Conservation (phyloP, 2,888 invertebrate genomes). For the Minunthozetes semirufus region DNA sequence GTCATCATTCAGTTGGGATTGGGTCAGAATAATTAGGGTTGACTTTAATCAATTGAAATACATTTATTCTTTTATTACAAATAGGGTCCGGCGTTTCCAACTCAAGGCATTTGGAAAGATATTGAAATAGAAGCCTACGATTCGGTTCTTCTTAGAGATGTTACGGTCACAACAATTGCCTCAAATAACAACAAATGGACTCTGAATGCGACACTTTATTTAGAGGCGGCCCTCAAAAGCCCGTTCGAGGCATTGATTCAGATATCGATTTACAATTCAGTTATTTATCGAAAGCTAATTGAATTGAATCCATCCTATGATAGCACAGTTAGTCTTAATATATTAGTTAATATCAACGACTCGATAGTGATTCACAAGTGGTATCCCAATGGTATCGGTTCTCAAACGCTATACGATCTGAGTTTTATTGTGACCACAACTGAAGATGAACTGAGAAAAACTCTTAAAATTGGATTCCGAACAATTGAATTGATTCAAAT, state of each 20-base stretch:
- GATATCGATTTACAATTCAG: not conserved
- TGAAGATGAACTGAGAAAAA: conserved; percentile 48
- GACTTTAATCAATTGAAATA: too few species aligned
- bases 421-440: not conserved
- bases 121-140: conserved; percentile 61
- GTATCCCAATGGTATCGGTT: conserved; percentile 34
- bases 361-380: conserved; percentile 24
- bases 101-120: conserved; percentile 79
- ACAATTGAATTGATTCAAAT: conserved; percentile 72
- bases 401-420: conserved; percentile 24
- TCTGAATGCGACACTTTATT: conserved; percentile 24
- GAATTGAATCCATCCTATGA: too few species aligned
- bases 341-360: not conserved
- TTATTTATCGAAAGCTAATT: not conserved
- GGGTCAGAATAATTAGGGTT: too few species aligned
- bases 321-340: too few species aligned
- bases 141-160: conserved; percentile 58
- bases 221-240: not conserved
- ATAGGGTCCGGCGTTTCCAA: conserved; percentile 79
- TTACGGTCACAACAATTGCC: conserved; percentile 47
- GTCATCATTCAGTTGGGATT: conserved; percentile 91
- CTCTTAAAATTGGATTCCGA: conserved; percentile 70
- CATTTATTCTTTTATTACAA: too few species aligned
- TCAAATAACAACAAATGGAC: conserved; percentile 25
- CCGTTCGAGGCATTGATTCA: not conserved